phyloP scores from a whole-genome alignment of 2,113 vertebrate species.

The Toxotes jaculatrix region DNA sequence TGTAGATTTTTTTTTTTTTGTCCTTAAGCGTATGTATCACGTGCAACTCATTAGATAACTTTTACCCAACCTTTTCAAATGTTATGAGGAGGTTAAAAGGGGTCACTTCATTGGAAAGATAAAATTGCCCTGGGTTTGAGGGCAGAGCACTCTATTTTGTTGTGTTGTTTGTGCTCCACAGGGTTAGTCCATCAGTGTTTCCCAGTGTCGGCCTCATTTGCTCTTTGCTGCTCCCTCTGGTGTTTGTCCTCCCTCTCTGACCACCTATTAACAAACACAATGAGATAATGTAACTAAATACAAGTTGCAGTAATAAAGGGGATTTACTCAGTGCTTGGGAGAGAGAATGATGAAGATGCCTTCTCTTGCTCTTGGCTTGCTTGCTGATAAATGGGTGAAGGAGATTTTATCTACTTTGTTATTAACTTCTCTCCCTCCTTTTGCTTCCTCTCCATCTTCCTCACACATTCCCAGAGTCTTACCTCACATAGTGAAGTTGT shows the following conservation, averaged over 20 bases:
- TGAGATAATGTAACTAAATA: conserved; percentile 69
- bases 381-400: conserved; percentile 62
- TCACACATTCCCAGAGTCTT: conserved; percentile 55
- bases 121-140: conserved; percentile 36
- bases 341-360: conserved; percentile 49
- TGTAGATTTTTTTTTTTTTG: conserved; percentile 20
- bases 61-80: conserved; percentile 48
- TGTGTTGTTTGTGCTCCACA: conserved; percentile 59
- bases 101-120: conserved; percentile 68
- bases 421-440: conserved; percentile 64
- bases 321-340: conserved; percentile 51
- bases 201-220: conserved; percentile 35
- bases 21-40: conserved; percentile 14
- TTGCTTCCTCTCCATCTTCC: conserved; percentile 62
- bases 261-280: conserved; percentile 70
- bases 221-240: conserved; percentile 66
- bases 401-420: conserved; percentile 69
- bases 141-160: conserved; percentile 36
- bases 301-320: conserved; percentile 49
- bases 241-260: conserved; percentile 56
- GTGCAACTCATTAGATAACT: conserved; percentile 43
- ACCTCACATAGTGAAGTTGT: conserved; percentile 66
- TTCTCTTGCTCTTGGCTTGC: conserved; percentile 48
- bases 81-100: conserved; percentile 65
- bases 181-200: conserved; percentile 63